phyloP scores from a whole-genome alignment of 2,797 vertebrate genomes.

The Malurus splendens region DNA sequence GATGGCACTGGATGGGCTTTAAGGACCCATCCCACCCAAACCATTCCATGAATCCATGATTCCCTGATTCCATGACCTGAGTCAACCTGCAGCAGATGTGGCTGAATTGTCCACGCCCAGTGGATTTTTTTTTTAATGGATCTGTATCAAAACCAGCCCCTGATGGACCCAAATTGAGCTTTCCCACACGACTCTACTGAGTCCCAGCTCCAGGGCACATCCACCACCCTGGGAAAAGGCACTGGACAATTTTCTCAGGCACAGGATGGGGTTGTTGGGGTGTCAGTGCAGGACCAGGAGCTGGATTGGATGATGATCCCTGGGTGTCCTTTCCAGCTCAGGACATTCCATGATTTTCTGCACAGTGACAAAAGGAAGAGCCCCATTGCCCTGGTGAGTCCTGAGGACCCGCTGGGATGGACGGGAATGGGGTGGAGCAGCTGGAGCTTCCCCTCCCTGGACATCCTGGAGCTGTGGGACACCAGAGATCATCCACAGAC shows the following conservation, averaged over 20 bases:
- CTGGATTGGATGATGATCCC: not conserved
- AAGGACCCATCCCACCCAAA: not conserved
- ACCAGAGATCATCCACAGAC: not conserved
- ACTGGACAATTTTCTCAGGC: not conserved
- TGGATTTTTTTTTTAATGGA: accelerated
- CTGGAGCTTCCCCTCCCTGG: not conserved
- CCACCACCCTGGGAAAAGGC: not conserved
- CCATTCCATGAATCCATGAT: not conserved
- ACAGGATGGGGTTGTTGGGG: not conserved
- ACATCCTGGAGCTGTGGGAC: not conserved
- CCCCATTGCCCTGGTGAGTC: accelerated
- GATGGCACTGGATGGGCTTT: not conserved
- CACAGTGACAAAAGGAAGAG: not conserved
- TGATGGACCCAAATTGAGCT: accelerated
- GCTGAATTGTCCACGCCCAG: not conserved
- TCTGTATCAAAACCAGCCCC: not conserved
- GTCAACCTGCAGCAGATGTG: not conserved
- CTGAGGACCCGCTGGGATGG: not conserved
- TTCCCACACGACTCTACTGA: not conserved
- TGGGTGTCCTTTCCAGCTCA: not conserved
- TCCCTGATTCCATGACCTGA: not conserved
- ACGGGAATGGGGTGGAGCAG: not conserved
- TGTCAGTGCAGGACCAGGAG: not conserved
- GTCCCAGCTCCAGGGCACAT: not conserved
- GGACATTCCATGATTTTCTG: not conserved